Percentiles rank a stretch among this genome's conserved stretches.
Evolutionary conservation across 2,888 invertebrate species (phyloP).

Genomic region (Plebejus anna): DNA sequence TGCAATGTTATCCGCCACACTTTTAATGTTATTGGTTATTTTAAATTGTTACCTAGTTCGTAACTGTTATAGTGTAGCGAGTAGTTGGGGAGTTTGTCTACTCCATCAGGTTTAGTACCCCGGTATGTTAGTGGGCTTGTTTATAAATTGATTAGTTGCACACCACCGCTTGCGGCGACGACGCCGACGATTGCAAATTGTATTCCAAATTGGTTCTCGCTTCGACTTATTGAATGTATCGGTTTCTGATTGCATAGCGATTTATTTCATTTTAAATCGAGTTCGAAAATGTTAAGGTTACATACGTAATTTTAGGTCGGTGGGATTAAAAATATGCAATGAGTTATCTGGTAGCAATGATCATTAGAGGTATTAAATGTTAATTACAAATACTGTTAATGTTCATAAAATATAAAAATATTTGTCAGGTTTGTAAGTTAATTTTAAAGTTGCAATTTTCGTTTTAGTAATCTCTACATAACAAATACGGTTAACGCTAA

Average conservation of each 20-base stretch:
- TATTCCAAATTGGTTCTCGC: slow-evolving; percentile 24
- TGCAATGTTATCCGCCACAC: not conserved
- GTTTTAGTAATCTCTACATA: no score
- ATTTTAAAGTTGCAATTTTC: no score
- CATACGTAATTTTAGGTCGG: not conserved
- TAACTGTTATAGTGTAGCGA: not conserved
- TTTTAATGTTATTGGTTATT: not conserved
- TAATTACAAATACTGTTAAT: no score
- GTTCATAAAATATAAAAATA: no score
- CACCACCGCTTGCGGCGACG: slow-evolving; percentile 10
- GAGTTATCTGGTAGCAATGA: not conserved
- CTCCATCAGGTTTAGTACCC: slow-evolving; percentile 18
- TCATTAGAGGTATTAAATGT: no score
- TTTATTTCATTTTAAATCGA: slow-evolving; percentile 18
- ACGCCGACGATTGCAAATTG: slow-evolving; percentile 23
- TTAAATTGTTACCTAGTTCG: not conserved
- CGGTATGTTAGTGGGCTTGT: slow-evolving; percentile 9
- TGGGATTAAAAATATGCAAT: not conserved
- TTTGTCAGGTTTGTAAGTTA: no score
- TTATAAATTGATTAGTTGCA: slow-evolving; percentile 27
- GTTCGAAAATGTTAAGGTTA: not conserved
- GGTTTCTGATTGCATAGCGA: slow-evolving; percentile 13
- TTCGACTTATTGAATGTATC: slow-evolving; percentile 17
- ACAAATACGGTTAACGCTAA: no score
- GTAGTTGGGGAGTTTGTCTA: not conserved